Percentiles rank a stretch among this genome's conserved stretches.
These are phyloP conservation scores for Lepidiolamprologus cunningtoni DNA, from an alignment of 2,113 vertebrate genomes.

Conservation along the genomic window DNA sequence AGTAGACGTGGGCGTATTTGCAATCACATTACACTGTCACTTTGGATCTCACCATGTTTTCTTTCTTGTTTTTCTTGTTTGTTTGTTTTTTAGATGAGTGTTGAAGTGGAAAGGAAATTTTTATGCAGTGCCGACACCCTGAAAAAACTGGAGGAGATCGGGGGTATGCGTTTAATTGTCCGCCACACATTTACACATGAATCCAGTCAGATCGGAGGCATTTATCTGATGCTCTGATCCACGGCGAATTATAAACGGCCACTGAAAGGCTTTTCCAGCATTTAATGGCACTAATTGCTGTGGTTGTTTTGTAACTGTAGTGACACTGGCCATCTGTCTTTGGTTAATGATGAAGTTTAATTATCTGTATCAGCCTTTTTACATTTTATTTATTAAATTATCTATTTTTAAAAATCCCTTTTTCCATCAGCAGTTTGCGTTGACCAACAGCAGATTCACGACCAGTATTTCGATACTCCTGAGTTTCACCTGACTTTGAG, in stretches of 20 bases:
- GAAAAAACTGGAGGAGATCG: constrained; percentile 58
- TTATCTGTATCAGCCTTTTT: not conserved
- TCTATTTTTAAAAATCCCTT: not conserved
- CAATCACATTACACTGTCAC: not conserved
- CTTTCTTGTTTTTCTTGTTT: not conserved
- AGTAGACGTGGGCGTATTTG: not conserved
- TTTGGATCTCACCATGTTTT: not conserved
- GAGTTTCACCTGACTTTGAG: constrained; percentile 62
- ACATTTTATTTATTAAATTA: not conserved
- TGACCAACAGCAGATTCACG: constrained; percentile 57
- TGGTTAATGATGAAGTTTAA: constrained; percentile 5
- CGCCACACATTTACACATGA: not conserved
- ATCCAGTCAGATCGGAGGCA: not conserved
- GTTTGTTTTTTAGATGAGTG: constrained; percentile 53
- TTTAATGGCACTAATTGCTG: not conserved
- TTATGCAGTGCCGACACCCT: constrained; percentile 52
- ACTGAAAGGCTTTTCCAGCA: not conserved
- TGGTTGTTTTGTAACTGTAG: not conserved
- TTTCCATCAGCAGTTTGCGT: constrained; percentile 40
- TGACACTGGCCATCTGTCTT: not conserved
- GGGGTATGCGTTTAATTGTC: constrained; percentile 50
- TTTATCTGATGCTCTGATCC: not conserved
- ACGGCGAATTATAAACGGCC: not conserved
- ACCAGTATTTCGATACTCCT: constrained; percentile 70
- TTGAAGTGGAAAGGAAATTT: constrained; percentile 77